Evolutionary conservation across 2,797 vertebrate species (phyloP).

Genomic region (Sebastolobus alascanus): DNA sequence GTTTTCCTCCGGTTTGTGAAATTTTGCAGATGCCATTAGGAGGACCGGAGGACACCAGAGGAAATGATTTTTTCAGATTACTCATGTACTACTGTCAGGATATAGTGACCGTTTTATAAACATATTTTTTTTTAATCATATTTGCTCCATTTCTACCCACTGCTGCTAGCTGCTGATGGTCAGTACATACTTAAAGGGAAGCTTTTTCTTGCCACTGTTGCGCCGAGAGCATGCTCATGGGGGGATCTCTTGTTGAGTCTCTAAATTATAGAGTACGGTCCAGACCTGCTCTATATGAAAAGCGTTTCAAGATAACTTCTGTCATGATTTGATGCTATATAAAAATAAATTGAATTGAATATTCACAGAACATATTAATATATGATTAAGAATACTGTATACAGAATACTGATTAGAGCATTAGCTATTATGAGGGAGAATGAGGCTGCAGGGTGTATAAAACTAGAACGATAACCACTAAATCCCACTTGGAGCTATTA

Average conservation of each 20-base stretch:
- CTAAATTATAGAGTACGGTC: background rate
- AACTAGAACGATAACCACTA: background rate
- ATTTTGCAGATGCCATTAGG: too few relatives aligned
- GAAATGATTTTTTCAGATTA: too few relatives aligned
- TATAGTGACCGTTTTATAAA: too few relatives aligned
- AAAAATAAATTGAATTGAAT: background rate
- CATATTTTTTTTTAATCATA: too few relatives aligned
- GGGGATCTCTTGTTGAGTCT: background rate
- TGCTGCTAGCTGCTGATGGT: background rate
- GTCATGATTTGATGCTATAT: background rate
- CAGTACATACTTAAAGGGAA: background rate
- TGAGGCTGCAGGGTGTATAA: background rate
- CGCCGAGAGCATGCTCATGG: background rate
- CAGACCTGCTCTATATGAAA: background rate
- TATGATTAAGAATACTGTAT: background rate
- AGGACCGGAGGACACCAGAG: too few relatives aligned
- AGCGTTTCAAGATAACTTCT: background rate
- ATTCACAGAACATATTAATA: background rate
- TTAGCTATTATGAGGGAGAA: background rate
- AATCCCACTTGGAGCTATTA: constrained; percentile 24
- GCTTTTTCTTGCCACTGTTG: background rate
- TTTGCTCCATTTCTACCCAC: background rate
- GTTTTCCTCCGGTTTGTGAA: too few relatives aligned
- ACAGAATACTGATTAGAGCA: background rate
- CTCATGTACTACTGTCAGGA: too few relatives aligned